phyloP scores from a whole-genome alignment of 2,797 vertebrate genomes.

The Nyctalus aviator region DNA sequence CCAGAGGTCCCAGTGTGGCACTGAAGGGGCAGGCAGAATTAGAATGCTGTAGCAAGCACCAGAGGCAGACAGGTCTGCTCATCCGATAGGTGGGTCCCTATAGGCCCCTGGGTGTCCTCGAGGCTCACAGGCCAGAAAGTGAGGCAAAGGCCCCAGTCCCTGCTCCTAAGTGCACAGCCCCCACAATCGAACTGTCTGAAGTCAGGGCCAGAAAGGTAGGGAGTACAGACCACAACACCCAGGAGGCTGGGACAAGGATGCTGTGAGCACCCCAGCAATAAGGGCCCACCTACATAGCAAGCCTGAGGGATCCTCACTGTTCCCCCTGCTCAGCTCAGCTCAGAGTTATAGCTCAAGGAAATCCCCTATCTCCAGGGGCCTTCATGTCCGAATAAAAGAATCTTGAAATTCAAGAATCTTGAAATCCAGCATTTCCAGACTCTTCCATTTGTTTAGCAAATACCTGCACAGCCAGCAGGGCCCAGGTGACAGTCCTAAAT shows the following conservation, averaged over 20 bases:
- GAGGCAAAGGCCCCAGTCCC: neutral
- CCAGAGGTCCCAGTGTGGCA: neutral
- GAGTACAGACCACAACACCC: neutral
- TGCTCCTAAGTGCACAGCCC: neutral
- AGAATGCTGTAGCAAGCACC: neutral
- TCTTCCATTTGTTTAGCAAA: neutral
- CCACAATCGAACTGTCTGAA: neutral
- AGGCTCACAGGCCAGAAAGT: neutral
- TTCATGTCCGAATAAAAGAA: neutral
- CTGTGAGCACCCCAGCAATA: neutral
- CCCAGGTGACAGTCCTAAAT: neutral
- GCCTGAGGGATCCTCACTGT: neutral
- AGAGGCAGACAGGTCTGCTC: neutral
- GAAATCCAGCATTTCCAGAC: neutral
- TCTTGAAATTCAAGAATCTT: neutral
- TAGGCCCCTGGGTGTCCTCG: fast-evolving
- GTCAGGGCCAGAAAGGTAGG: neutral
- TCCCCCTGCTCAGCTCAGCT: neutral
- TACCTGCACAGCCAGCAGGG: fast-evolving
- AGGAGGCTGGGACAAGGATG: fast-evolving
- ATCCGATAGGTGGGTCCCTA: neutral
- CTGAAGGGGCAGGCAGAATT: neutral
- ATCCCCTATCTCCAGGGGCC: neutral
- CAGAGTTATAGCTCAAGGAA: fast-evolving
- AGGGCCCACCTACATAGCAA: neutral